Conservation (phyloP, 2,113 vertebrate genomes). For the Notarius lentiginosus region DNA sequence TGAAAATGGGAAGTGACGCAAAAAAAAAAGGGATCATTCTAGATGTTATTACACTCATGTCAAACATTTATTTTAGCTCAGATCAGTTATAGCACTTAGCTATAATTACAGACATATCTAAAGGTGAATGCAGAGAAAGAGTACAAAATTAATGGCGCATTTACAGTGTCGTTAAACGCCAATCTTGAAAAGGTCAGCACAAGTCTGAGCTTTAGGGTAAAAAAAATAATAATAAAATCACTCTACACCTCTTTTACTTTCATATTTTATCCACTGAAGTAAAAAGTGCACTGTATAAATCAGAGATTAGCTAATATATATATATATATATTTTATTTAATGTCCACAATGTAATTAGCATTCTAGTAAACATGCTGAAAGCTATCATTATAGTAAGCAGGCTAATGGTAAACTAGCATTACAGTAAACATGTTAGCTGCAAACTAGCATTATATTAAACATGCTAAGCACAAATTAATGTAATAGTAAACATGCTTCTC, state of each 20-base stretch:
- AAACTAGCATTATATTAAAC: neutral
- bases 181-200: conserved; percentile 38
- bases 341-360: neutral
- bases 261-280: neutral
- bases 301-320: neutral
- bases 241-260: no score
- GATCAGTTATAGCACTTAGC: neutral
- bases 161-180: conserved; percentile 37
- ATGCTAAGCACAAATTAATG: neutral
- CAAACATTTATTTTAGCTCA: neutral
- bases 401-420: neutral
- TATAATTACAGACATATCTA: conserved; percentile 23
- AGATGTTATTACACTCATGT: neutral
- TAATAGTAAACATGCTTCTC: neutral
- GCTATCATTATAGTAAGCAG: neutral
- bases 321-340: no score
- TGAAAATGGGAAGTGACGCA: neutral
- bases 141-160: conserved; percentile 33
- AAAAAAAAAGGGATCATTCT: neutral
- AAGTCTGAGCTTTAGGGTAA: conserved; percentile 3
- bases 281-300: no score
- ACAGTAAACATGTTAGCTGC: neutral
- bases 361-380: neutral
- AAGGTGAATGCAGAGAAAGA: conserved; percentile 18
- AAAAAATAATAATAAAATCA: neutral